Percentiles rank a stretch among this genome's conserved stretches.
These are phyloP conservation scores for Prietella phreatophila DNA, from an alignment of 2,113 vertebrate species.

Conservation along the genomic window DNA sequence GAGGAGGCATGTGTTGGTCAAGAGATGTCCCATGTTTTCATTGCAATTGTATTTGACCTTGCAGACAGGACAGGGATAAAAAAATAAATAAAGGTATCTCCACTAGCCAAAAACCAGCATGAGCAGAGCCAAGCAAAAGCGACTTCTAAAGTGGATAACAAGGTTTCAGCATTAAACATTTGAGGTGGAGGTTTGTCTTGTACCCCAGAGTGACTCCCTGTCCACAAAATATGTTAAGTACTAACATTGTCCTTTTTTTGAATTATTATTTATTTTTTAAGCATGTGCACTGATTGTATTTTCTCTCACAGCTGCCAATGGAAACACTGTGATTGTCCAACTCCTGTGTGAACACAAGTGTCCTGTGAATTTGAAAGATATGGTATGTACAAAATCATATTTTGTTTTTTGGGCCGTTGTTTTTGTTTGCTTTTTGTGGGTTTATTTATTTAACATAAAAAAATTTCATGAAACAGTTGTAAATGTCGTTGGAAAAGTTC, in stretches of 20 bases:
- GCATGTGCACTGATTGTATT: neutral
- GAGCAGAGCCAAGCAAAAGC: no score
- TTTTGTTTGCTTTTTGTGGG: neutral
- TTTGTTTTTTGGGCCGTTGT: neutral
- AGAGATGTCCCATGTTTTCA: neutral
- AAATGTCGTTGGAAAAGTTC: neutral
- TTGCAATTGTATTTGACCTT: neutral
- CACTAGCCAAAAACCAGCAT: neutral
- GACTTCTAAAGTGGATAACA: neutral
- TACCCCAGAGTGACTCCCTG: neutral
- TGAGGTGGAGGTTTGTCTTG: neutral
- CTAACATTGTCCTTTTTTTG: slow-evolving; percentile 28
- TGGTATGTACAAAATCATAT: slow-evolving; percentile 72
- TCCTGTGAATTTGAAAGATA: slow-evolving; percentile 83
- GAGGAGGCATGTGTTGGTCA: neutral
- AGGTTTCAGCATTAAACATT: neutral
- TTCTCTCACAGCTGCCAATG: slow-evolving; percentile 74
- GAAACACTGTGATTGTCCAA: slow-evolving; percentile 79
- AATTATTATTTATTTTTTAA: slow-evolving; percentile 30
- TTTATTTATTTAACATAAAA: neutral
- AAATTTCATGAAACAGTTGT: neutral
- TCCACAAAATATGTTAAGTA: neutral
- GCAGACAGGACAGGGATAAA: neutral
- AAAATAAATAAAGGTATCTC: neutral
- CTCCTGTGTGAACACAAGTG: slow-evolving; percentile 86